Percentiles rank a stretch among this genome's conserved stretches.
These are phyloP conservation scores for Leptinotarsa juncta DNA, from an alignment of 2,888 invertebrate genomes.

Conservation along the genomic window DNA sequence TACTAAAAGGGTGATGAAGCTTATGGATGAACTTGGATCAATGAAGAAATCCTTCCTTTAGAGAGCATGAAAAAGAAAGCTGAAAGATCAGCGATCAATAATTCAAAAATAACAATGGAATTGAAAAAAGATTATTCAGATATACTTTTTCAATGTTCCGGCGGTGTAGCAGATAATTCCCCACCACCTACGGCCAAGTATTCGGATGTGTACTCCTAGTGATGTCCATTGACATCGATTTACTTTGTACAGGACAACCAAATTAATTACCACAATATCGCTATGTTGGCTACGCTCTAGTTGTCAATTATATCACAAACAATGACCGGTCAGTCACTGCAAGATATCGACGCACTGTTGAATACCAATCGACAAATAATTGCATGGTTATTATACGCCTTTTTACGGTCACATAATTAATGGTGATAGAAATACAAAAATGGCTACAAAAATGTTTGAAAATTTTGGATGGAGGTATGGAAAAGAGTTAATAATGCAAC, in stretches of 20 bases:
- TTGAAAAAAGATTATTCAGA: too few relatives aligned
- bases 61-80: too few relatives aligned
- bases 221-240: slow-evolving; percentile 50
- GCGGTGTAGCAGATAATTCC: background rate
- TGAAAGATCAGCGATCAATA: too few relatives aligned
- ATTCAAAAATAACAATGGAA: too few relatives aligned
- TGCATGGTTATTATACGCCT: background rate
- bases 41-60: too few relatives aligned
- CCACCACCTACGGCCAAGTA: slow-evolving; percentile 3
- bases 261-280: slow-evolving; percentile 54
- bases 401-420: background rate
- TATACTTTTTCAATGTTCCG: too few relatives aligned
- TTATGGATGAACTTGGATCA: too few relatives aligned
- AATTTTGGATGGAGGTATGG: too few relatives aligned
- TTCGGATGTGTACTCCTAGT: slow-evolving; percentile 32
- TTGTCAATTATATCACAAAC: slow-evolving; percentile 45
- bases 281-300: slow-evolving; percentile 38
- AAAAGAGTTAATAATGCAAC: too few relatives aligned
- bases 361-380: slow-evolving; percentile 23
- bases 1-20: too few relatives aligned
- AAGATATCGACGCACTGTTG: slow-evolving; percentile 24
- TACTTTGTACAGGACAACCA: slow-evolving; percentile 53
- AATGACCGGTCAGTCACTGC: slow-evolving; percentile 30
- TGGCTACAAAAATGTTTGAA: too few relatives aligned
- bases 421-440: too few relatives aligned